phyloP scores from a whole-genome alignment of 2,113 vertebrate genomes.

The Xiphias gladius region DNA sequence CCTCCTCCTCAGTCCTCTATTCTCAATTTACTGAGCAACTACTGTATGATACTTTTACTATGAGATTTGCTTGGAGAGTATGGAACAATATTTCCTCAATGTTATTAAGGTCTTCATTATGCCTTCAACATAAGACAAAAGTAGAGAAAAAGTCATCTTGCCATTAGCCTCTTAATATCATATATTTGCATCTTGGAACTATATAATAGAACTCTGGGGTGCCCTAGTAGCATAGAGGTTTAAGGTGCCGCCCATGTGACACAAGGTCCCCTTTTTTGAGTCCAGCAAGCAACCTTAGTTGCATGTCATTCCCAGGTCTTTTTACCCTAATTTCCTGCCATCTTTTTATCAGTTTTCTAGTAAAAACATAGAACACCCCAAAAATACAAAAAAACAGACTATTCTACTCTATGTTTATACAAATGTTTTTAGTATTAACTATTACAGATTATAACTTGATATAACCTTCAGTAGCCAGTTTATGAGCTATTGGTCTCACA shows the following conservation, averaged over 20 bases:
- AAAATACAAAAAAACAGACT: not conserved
- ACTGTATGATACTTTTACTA: not conserved
- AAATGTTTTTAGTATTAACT: not conserved
- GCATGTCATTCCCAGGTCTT: not conserved
- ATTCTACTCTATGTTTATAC: not conserved
- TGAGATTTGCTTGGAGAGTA: not conserved
- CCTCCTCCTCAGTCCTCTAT: not conserved
- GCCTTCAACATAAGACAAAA: not conserved
- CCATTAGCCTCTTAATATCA: slow-evolving; percentile 10
- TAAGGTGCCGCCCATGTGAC: not conserved
- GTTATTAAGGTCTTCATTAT: not conserved
- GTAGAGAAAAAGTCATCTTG: not conserved
- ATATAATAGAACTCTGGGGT: not conserved
- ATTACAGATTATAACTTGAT: not conserved
- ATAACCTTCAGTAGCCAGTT: not conserved
- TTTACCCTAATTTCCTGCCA: not conserved
- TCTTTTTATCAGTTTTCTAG: not conserved
- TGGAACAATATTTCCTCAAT: not conserved
- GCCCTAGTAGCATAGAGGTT: too few relatives aligned
- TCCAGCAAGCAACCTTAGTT: not conserved
- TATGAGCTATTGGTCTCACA: not conserved
- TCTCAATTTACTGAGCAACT: not conserved
- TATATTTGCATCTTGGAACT: slow-evolving; percentile 1
- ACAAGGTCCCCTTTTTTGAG: not conserved
- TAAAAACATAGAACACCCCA: not conserved